Base-by-base conservation (phyloP, 2,113 vertebrate genomes). In the Nansenia antarctica region DNA sequence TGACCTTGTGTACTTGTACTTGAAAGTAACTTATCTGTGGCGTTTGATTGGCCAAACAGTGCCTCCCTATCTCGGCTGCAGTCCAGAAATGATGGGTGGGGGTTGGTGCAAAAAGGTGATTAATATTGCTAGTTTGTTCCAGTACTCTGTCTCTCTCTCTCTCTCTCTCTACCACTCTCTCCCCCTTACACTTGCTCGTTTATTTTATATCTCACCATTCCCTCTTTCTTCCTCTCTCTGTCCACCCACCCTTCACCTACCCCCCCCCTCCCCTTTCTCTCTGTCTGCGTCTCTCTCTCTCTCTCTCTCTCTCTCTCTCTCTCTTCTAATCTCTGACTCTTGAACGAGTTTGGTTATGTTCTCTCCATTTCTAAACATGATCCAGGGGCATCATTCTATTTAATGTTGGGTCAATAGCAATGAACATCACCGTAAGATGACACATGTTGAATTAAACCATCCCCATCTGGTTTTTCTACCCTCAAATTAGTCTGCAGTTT, bases 1-100 rank as follows among this genome's bases (percentile, higher is more conserved):
- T 84, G 87, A 91, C 87, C 85, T 91, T 91, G 81, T n/a, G n/a
- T n/a, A n/a, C n/a, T 62, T 79, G 58, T 81, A 78, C 63, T 73
- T 78, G 6, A 49, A n/a, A 49, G 45, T 49, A n/a, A 49, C 18
- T 49, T 49, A 49, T 49, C n/a, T 20, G 45, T 7, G n/a, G 20
- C 18, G 18, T 22, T 49, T 22, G 20, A n/a, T 49, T 15, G 45
- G n/a, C 1, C n/a, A 49, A 49, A 49, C 20, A 22, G 45, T 49
- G 15, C 45, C 18, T 15, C 45, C 45, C 45, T 22, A 0, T 8
- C 45, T 49, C 20, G 45, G n/a, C 45, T 20, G 6, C 3, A 5
- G 2, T 22, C n/a, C 45, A 8, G 45, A 49, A 49, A 49, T 15
- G 14, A 3, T 18, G 39, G 12, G 39, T 11, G 35, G 4, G 37